These are phyloP conservation scores for Spea hammondii DNA, from an alignment of 2,797 vertebrate genomes.

Conservation along the genomic window DNA sequence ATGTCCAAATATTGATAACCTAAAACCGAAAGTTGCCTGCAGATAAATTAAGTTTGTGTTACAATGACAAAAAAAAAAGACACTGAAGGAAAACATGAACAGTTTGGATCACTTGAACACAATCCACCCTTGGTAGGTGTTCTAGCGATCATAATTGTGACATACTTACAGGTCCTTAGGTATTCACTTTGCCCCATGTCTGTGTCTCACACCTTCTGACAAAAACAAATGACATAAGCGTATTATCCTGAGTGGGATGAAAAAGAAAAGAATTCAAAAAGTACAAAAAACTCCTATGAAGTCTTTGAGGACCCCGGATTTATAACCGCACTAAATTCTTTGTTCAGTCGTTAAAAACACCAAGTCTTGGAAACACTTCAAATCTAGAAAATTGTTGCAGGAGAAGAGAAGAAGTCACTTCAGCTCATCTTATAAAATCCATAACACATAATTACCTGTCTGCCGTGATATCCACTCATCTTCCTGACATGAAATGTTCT, in stretches of 20 bases:
- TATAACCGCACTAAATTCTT: conserved; percentile 1
- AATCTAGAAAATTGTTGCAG: conserved; percentile 16
- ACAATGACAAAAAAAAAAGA: too few relatives aligned
- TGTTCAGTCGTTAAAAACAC: conserved; percentile 8
- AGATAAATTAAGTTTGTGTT: too few relatives aligned
- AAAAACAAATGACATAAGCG: conserved; percentile 4
- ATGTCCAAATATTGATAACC: too few relatives aligned
- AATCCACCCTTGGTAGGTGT: too few relatives aligned
- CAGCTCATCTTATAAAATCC: conserved; percentile 36
- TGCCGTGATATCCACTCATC: conserved; percentile 39
- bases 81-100: too few relatives aligned
- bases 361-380: background rate
- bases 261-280: background rate
- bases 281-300: background rate
- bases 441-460: conserved; percentile 52
- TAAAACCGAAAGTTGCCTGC: too few relatives aligned
- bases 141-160: too few relatives aligned
- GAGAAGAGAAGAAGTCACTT: conserved; percentile 17
- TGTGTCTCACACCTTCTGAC: background rate
- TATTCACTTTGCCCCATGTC: background rate
- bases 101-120: too few relatives aligned
- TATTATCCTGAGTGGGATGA: conserved; percentile 1
- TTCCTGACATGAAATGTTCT: conserved; percentile 15
- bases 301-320: background rate
- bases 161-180: too few relatives aligned